Evolutionary conservation across 30 jellyfish, hydroid and myxozoan species (phyloP).

Genomic region (Pelagia noctiluca): DNA sequence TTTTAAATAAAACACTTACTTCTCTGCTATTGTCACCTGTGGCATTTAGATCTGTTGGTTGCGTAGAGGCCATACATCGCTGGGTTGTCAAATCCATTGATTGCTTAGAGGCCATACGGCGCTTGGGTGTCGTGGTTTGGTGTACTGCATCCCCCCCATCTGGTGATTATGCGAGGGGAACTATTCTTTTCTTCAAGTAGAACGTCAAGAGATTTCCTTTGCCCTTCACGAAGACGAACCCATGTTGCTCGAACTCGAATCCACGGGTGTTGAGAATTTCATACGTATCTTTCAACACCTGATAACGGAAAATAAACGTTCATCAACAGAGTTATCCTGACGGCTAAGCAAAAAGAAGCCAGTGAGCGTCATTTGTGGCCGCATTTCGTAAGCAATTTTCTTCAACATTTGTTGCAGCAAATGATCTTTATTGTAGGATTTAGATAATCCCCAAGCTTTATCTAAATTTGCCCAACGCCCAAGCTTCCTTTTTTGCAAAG

Average conservation of each 20-base stretch:
- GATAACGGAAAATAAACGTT: neutral
- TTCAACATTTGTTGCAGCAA: no score
- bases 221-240: conserved; percentile 91
- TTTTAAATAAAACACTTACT: no score
- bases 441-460: no score
- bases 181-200: conserved; percentile 61
- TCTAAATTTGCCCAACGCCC: no score
- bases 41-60: neutral
- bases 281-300: conserved; percentile 86
- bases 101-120: neutral
- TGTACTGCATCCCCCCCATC: no score
- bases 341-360: no score
- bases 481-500: no score
- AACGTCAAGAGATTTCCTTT: conserved; percentile 90
- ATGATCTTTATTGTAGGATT: no score
- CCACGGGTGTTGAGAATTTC: conserved; percentile 88
- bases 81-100: neutral
- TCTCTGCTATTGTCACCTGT: neutral
- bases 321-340: no score
- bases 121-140: neutral
- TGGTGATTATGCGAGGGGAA: conserved; percentile 18
- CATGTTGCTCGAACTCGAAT: conserved; percentile 88
- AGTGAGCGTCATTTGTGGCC: no score
- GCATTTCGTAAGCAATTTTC: no score
- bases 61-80: neutral